A percentile compares a stretch with the other conserved stretches of the same genome.
These are phyloP conservation scores for Bradypus variegatus DNA, from an alignment of 2,797 vertebrate species.

Conservation along the genomic window DNA sequence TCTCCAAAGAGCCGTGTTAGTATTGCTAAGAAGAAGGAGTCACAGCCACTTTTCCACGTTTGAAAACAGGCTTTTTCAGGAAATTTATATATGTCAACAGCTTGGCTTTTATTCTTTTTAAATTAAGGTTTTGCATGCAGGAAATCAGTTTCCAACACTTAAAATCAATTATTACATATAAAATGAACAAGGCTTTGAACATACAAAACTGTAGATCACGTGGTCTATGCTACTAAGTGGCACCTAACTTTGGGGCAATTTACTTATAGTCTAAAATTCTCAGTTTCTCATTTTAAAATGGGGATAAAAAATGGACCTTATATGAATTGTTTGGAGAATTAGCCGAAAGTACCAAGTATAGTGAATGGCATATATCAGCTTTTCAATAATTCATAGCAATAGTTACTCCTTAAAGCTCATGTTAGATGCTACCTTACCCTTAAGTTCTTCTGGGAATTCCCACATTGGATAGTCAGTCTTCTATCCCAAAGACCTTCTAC, in stretches of 20 bases:
- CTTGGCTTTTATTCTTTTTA: background rate
- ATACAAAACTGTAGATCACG: no score
- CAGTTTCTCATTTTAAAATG: background rate
- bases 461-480: fast-evolving
- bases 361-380: no score
- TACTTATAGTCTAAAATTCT: background rate
- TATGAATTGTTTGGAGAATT: background rate
- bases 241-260: background rate
- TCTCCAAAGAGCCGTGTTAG: background rate
- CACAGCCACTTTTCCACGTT: fast-evolving
- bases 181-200: background rate
- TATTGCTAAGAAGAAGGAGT: background rate
- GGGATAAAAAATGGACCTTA: background rate
- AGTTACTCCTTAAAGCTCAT: no score
- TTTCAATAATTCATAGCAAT: no score
- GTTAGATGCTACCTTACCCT: no score
- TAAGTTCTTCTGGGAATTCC: no score
- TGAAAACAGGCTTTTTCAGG: no score
- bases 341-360: background rate
- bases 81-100: background rate
- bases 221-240: background rate
- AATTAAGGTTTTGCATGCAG: no score
- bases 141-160: background rate
- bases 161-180: background rate
- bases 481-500: fast-evolving